Base-by-base conservation (phyloP, 2,888 invertebrate genomes). In the Caenorhabditis sp. region DNA sequence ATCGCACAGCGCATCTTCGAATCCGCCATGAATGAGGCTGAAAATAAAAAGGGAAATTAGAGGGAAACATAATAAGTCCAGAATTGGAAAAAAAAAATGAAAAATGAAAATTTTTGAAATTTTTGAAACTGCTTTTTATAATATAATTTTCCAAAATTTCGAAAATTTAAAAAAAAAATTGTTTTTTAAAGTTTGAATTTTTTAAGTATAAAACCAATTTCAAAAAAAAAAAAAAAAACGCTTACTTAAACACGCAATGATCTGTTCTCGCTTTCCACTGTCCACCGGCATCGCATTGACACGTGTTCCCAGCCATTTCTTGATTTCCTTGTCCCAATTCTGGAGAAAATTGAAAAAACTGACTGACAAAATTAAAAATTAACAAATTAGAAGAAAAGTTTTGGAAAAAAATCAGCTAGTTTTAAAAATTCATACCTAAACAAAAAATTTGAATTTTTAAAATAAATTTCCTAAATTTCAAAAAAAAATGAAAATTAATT, bases 311-410 rank as follows among this genome's bases (percentile, higher is more conserved):
- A 99, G 93, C 99, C 99, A 99, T 93, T 99, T 99, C 65, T 94
- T 94, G 86, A 99, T 97, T 93, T 99, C 99, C 93, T 98, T 98
- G 90, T 96, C 96, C 99, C 99, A 99, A 93, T 99, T 99, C 93
- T 94, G 88, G 51, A 91, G 87, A 78, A 68, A 32, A 32, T 32
- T 32, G 32, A 32, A 32, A 56, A 11, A 28, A 9, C 26, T 2
- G 26, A 53, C 13, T 50, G 2, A 18, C n/a, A 50, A n/a, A 0
- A 26, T 24, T 18, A 32, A 24, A 35, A 56, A n/a, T 32, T 32
- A 9, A 32, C 4, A 32, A 32, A 32, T 32, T 32, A 9, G 9
- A 32, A 32, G 4, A 6, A 1, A 22, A n/a, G 5, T 61, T 11
- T 37, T 35, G 35, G 8, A 18, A 4, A 2, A 18, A 50, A 3